These are phyloP conservation scores for Drymonia ruficornis DNA, from an alignment of 2,888 invertebrate genomes.

Conservation along the genomic window DNA sequence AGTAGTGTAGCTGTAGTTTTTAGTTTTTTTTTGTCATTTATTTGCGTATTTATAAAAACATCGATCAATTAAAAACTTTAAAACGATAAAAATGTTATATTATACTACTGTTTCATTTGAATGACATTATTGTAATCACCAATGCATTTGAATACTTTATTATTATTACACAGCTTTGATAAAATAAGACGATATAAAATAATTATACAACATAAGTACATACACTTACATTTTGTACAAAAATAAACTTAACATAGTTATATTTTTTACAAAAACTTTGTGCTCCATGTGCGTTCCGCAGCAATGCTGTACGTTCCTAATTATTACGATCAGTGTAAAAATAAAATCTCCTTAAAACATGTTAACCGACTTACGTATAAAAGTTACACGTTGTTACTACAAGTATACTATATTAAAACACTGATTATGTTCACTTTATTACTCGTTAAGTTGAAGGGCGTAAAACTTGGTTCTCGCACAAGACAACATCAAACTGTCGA, in stretches of 20 bases:
- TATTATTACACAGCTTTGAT: background rate
- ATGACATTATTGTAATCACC: background rate
- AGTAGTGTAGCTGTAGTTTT: background rate
- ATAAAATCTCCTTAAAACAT: constrained; percentile 66
- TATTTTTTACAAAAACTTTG: constrained; percentile 37
- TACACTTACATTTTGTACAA: too few relatives aligned
- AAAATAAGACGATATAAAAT: too few relatives aligned
- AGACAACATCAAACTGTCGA: constrained; percentile 74
- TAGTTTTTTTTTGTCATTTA: constrained; percentile 21
- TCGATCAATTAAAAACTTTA: constrained; percentile 30
- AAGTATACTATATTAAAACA: constrained; percentile 47
- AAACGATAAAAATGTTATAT: constrained; percentile 37
- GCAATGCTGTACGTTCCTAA: constrained; percentile 45
- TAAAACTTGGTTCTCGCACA: constrained; percentile 53
- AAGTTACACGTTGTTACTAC: constrained; percentile 55
- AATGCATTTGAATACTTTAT: too few relatives aligned
- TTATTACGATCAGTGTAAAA: constrained; percentile 70
- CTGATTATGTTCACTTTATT: constrained; percentile 42
- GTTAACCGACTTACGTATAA: constrained; percentile 71
- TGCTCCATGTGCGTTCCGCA: constrained; percentile 60
- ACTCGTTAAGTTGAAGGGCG: constrained; percentile 39
- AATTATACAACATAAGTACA: too few relatives aligned
- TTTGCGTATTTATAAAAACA: constrained; percentile 28
- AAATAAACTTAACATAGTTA: background rate
- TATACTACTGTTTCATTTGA: constrained; percentile 36